A percentile compares a stretch with the other conserved stretches of the same genome.
phyloP scores from a whole-genome alignment of 92 coral and sea anemone genomes.

The Nematostella vectensis region DNA sequence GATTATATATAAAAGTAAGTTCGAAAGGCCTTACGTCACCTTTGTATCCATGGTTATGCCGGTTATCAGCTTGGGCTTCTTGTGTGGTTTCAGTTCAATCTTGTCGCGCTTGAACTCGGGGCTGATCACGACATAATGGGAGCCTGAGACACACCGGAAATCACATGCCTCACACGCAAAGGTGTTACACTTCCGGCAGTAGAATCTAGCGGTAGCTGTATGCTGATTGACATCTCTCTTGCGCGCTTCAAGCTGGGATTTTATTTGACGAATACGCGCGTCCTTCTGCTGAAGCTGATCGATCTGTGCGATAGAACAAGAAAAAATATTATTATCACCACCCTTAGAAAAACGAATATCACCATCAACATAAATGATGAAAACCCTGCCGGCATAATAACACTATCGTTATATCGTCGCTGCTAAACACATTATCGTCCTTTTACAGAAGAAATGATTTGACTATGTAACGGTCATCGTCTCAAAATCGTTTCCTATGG shows the following conservation, averaged over 20 bases:
- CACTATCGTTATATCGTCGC: too few species aligned
- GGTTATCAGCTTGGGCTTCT: slow-evolving; percentile 15
- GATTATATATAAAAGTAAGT: too few species aligned
- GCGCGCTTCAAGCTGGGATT: slow-evolving; percentile 1
- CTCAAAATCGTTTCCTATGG: too few species aligned
- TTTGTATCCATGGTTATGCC: slow-evolving; percentile 1
- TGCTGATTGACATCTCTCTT: background rate
- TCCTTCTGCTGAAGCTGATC: background rate
- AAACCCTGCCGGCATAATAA: too few species aligned
- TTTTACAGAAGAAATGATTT: too few species aligned
- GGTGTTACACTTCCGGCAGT: slow-evolving; percentile 36
- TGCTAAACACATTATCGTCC: too few species aligned
- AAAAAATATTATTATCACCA: too few species aligned
- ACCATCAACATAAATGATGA: too few species aligned
- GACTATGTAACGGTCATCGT: too few species aligned
- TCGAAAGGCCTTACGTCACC: slow-evolving; percentile 3
- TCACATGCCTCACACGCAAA: slow-evolving; percentile 42
- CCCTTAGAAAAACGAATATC: too few species aligned
- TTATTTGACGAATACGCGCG: background rate
- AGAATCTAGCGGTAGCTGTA: slow-evolving; percentile 29
- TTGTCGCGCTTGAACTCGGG: slow-evolving; percentile 13
- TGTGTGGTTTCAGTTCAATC: slow-evolving; percentile 28
- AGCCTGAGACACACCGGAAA: slow-evolving; percentile 9
- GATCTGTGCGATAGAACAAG: too few species aligned
- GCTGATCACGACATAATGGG: slow-evolving; percentile 28